Evolutionary conservation across 2,797 vertebrate species (phyloP).

Genomic region (Vireo griseus): DNA sequence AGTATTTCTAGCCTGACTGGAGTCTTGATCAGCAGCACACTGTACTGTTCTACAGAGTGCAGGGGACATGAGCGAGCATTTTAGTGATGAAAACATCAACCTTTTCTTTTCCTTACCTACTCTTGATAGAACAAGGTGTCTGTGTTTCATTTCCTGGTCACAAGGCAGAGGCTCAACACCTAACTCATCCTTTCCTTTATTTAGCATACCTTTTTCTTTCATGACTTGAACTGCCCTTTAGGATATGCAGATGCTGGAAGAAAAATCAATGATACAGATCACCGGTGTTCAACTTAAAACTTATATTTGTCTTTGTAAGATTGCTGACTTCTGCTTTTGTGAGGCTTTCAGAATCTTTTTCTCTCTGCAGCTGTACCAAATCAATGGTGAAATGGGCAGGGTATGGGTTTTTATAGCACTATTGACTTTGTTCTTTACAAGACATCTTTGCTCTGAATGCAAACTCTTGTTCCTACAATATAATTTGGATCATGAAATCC

Average conservation of each 20-base stretch:
- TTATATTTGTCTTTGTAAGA: neutral
- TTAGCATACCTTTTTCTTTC: neutral
- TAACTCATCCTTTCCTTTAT: accelerated
- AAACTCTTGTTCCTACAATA: neutral
- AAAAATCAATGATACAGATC: neutral
- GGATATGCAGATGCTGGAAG: neutral
- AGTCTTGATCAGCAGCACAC: neutral
- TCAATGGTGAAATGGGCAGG: neutral
- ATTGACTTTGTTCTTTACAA: neutral
- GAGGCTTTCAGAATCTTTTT: neutral
- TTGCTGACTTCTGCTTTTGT: neutral
- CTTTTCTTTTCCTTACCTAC: neutral
- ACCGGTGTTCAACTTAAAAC: neutral
- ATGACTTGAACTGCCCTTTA: neutral
- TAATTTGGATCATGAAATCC: neutral
- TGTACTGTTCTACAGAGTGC: neutral
- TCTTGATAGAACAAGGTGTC: neutral
- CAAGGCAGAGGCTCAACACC: neutral
- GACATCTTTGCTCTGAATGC: neutral
- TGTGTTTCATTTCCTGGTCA: neutral
- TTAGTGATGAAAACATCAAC: neutral
- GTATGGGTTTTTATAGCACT: neutral
- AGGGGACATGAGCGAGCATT: neutral
- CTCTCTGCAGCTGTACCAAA: neutral
- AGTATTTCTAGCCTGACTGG: neutral